Base-by-base conservation (phyloP, 2,888 invertebrate species). In the Incurvaria masculella region DNA sequence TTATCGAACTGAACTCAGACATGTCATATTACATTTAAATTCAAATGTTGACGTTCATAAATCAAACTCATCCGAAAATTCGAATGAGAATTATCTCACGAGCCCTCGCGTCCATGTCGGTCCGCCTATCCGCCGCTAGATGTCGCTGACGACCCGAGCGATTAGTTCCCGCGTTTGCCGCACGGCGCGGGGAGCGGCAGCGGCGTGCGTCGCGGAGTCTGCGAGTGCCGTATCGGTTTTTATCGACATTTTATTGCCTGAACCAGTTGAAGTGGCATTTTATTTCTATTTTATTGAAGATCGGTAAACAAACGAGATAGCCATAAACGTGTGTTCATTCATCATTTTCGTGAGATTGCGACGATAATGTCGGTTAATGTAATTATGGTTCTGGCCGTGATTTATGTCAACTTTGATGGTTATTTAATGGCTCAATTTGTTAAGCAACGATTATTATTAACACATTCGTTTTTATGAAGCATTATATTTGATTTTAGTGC, bases 281-380 rank as follows among this genome's bases (percentile, higher is more conserved):
- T 23, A 23, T 23, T 23, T 23, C 23, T 23, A 23, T 68, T 66
- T 65, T 69, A 70, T 69, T 68, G 69, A 63, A 63, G 64, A 66
- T 61, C 62, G 61, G 68, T 69, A 68, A 70, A 71, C 70, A 71
- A 69, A 70, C 67, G 65, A 65, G 64, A 65, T 61, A 58, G 67
- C 67, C 66, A 69, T 73, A 69, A 72, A 72, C 69, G 57, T 62
- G 57, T 61, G 64, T 61, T 57, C 68, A 61, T 73, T 61, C 63
- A 68, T 73, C 72, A 72, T 68, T 58, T 55, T 48, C 59, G 59
- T 33, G 65, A 66, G 69, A 71, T 72, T 65, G 66, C 21, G 66
- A 66, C 59, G 70, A 69, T 70, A 68, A 64, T 60, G 61, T 65
- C 68, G 69, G 72, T 68, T 66, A 59, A 55, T 59, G 57, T 60